Base-by-base conservation (phyloP, 2,113 vertebrate species). In the Turnix velox region DNA sequence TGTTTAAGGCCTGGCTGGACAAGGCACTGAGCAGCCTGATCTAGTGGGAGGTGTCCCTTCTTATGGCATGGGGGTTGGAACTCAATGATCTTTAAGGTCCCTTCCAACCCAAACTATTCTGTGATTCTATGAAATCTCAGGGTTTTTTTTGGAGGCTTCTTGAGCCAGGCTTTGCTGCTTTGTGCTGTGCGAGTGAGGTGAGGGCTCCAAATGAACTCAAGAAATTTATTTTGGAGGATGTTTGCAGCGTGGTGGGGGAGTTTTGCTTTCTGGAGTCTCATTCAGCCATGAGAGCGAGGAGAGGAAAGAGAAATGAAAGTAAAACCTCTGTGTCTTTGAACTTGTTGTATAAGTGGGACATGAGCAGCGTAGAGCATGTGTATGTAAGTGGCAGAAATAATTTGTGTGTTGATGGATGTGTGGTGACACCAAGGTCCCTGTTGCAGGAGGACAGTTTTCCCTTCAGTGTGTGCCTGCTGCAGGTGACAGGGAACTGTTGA, bases 181-280 rank as follows among this genome's bases (percentile, higher is more conserved):
- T 63, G 35, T 0, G 0, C 31, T 69, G 15, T 73, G 37, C n/a
- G 52, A 76, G 28, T 0, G 0, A 76, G 66, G 23, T 25, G 67
- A 62, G 62, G 54, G 40, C 54, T 79, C 75, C 63, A 25, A 45
- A 65, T 28, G 27, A 52, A 39, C 10, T 52, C 52, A 52, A 22
- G 42, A 65, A 49, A 54, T 62, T 79, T 2, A 1, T 78, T 80
- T 66, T 58, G 71, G 37, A 72, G 55, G 18, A 27, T 17, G 16
- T 57, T 91, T 80, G 45, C 67, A 54, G 72, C 27, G 6, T 9
- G 11, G 39, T 6, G 5, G 14, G 3, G 24, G 13, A 17, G 22
- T 45, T 90, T 88, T 92, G 63, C 43, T 76, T 75, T 88, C 51
- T 57, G 46, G 33, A 3, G 9, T 76, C 90, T 83, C n/a, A 13